Evolutionary conservation across 2,888 invertebrate species (phyloP), one percentile per base, ranked within the genome.

Genomic region (Diadegma fenestrale): DNA sequence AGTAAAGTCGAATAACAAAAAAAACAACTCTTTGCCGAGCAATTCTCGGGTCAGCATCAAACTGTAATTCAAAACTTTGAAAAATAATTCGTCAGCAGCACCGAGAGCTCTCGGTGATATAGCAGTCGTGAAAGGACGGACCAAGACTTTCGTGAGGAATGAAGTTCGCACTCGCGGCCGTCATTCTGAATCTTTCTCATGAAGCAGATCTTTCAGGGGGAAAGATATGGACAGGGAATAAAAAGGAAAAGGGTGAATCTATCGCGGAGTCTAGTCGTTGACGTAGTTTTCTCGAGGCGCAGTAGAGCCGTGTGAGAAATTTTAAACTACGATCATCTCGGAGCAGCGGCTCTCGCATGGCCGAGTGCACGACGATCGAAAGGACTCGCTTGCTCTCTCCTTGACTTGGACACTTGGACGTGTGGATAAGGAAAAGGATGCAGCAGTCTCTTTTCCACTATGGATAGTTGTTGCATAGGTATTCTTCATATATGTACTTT

Each of bases 321-420:
- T 93, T 93, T 92, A 93, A 93, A 93, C 92, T 92, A 91, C 92
- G 91, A 92, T 93, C 92, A 91, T 92, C 91, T 91, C 91, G 80
- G 84, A 26, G 45, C 43, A 43, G 78, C 45, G 79, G 26, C 41
- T 64, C 26, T 54, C 41, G 64, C 43, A 76, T 80, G 51, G 41
- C 19, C 63, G 69, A 78, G 66, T 43, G 19, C 43, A 45, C 51
- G 71, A 80, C 66, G 84, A 69, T 85, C 82, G 86, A 77, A 84
- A 58, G 71, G 54, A 72, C 68, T 43, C 30, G 63, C 33, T 22
- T 41, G 58, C 41, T 19, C 61, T 45, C 48, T 22, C 48, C 48
- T 30, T 26, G 43, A 73, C 54, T 51, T 22, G 66, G 73, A 64
- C 69, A 48, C 61, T 71, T 54, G 63, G 71, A 78, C 81, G 72